phyloP scores from a whole-genome alignment of 2,113 vertebrate species.

The Prunella himalayana region DNA sequence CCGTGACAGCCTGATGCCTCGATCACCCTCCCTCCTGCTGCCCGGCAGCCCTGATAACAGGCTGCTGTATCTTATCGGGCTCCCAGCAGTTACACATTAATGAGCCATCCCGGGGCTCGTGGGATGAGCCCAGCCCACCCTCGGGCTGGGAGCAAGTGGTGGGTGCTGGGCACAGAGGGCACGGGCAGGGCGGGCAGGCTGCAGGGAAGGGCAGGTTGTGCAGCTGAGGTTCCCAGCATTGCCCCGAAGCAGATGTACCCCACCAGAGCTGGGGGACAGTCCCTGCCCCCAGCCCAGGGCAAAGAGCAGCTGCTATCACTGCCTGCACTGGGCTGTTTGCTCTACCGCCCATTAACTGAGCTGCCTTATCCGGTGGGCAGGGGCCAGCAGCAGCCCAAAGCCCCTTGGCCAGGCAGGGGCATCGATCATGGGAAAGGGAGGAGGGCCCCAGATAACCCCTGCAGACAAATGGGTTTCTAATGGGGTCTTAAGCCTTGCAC shows the following conservation, averaged over 20 bases:
- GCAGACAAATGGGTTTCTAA: constrained; percentile 45
- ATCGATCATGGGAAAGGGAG: neutral
- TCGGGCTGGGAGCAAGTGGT: neutral
- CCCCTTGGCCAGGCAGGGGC: neutral
- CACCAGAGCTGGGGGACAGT: neutral
- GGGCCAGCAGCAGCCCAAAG: neutral
- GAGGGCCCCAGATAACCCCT: constrained; percentile 25
- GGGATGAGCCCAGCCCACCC: neutral
- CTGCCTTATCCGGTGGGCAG: neutral
- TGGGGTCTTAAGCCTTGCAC: neutral
- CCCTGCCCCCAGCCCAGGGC: neutral
- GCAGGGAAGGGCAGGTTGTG: neutral
- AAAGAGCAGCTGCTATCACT: constrained; percentile 40
- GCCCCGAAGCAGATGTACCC: neutral
- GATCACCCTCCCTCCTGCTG: constrained; percentile 29
- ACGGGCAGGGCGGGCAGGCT: neutral
- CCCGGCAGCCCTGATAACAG: constrained; percentile 37
- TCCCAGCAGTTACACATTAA: constrained; percentile 29
- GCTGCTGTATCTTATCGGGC: constrained; percentile 17
- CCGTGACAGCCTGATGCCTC: neutral
- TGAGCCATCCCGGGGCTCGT: neutral
- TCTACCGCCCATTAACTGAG: constrained; percentile 38
- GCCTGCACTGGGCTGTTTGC: neutral
- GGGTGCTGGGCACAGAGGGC: fast-evolving
- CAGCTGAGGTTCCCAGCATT: neutral